Conservation (phyloP, 1,140 invertebrate species). For the Drosophila sproati region DNA sequence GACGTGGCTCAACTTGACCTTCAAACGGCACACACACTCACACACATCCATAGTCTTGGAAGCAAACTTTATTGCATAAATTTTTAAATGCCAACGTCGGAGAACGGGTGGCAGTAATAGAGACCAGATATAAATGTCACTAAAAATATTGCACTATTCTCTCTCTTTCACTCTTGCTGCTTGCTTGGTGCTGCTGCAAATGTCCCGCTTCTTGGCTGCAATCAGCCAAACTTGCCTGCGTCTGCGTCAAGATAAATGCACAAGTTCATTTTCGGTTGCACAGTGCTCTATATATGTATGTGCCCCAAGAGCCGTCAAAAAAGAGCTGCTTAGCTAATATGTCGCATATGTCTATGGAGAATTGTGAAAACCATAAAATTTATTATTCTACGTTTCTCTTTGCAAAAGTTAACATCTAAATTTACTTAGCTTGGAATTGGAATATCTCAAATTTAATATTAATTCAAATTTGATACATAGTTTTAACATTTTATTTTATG, state of each 20-base stretch:
- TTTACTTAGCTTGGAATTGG: neutral
- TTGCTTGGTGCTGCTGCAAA: slow-evolving; percentile 16
- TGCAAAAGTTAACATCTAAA: neutral
- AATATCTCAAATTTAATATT: too few species aligned
- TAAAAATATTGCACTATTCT: slow-evolving; percentile 72
- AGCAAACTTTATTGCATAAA: slow-evolving; percentile 77
- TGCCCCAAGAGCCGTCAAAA: slow-evolving; percentile 5
- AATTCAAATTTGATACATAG: too few species aligned
- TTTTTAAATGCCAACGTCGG: slow-evolving; percentile 69
- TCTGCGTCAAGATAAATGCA: slow-evolving; percentile 77
- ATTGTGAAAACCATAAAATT: neutral
- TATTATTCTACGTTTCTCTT: neutral
- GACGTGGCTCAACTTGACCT: slow-evolving; percentile 54
- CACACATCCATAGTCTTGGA: slow-evolving; percentile 15
- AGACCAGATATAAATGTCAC: slow-evolving; percentile 76
- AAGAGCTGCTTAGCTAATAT: slow-evolving; percentile 41
- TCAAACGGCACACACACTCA: slow-evolving; percentile 46
- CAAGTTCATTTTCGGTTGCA: slow-evolving; percentile 76
- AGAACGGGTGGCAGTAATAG: neutral
- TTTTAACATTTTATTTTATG: too few species aligned
- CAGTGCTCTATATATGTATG: slow-evolving; percentile 34
- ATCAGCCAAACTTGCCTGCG: slow-evolving; percentile 53
- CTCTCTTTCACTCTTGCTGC: neutral
- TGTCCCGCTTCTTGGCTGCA: slow-evolving; percentile 62
- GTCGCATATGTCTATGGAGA: neutral